A percentile compares a stretch with the other conserved stretches of the same genome.
These are phyloP conservation scores for Heteromyza rotundicornis DNA, from an alignment of 2,888 invertebrate species.

Conservation along the genomic window DNA sequence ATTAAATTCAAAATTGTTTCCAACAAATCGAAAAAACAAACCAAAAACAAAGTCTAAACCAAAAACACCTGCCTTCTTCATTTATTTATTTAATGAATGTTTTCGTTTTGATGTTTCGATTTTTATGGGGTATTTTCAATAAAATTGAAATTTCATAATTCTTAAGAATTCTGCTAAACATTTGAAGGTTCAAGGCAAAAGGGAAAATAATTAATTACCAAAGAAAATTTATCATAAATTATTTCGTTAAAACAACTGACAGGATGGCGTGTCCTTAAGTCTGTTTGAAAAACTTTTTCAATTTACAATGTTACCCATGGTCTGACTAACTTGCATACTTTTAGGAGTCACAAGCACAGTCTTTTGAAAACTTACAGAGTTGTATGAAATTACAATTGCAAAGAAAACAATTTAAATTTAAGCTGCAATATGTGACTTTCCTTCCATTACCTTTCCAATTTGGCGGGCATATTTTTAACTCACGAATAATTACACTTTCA, in stretches of 20 bases:
- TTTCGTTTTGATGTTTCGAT: conserved; percentile 1
- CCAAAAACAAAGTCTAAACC: too few species aligned
- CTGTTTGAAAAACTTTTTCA: not conserved
- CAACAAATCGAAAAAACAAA: too few species aligned
- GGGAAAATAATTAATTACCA: not conserved
- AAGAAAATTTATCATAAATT: not conserved
- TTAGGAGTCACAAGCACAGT: too few species aligned
- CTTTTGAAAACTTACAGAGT: too few species aligned
- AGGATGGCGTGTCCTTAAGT: not conserved
- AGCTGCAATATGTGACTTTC: not conserved
- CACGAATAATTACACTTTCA: not conserved
- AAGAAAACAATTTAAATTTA: not conserved
- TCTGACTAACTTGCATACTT: not conserved
- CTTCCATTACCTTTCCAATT: too few species aligned
- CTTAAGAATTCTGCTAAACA: too few species aligned
- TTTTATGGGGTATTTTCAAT: not conserved
- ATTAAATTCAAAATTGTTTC: too few species aligned
- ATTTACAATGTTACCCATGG: too few species aligned
- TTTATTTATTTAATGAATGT: not conserved
- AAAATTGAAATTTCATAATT: too few species aligned
- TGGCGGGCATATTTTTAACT: too few species aligned
- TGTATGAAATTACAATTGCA: not conserved
- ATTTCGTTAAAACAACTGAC: not conserved
- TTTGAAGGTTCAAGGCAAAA: too few species aligned
- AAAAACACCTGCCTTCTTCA: not conserved